phyloP scores from a whole-genome alignment of 1,140 invertebrate genomes.

The Proctacanthus coquilletti region DNA sequence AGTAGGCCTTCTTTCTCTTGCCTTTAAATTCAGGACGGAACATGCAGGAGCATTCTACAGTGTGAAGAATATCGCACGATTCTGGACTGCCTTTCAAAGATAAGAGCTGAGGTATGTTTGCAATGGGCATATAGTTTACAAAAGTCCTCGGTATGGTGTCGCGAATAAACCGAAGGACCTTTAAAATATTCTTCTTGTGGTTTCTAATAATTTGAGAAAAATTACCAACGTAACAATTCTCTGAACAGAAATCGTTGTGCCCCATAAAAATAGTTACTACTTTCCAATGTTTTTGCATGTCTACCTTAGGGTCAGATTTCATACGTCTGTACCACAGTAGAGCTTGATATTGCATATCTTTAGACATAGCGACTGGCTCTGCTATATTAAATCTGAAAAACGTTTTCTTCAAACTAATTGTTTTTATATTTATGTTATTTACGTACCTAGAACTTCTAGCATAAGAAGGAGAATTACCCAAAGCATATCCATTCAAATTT shows the following conservation, averaged over 20 bases:
- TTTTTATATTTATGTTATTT: no score
- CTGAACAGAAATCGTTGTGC: conserved; percentile 51
- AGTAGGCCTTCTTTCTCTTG: no score
- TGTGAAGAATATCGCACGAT: conserved; percentile 27
- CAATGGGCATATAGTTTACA: conserved; percentile 17
- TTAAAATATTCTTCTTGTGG: conserved; percentile 16
- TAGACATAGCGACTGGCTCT: conserved; percentile 38
- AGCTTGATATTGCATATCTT: conserved; percentile 45
- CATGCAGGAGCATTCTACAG: conserved; percentile 36
- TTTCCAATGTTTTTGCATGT: conserved; percentile 53
- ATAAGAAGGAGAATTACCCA: no score
- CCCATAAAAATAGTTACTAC: conserved; percentile 49
- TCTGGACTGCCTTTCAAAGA: conserved; percentile 18
- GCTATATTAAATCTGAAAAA: conserved; percentile 44
- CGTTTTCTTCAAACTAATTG: no score
- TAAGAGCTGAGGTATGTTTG: conserved; percentile 22
- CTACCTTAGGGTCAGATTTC: conserved; percentile 36
- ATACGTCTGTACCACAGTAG: conserved; percentile 40
- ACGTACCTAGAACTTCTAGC: no score
- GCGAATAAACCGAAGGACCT: conserved; percentile 16
- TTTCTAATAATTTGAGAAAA: conserved; percentile 10
- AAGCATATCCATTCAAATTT: no score
- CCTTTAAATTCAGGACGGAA: no score
- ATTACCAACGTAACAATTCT: conserved; percentile 35
- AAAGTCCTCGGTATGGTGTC: conserved; percentile 21